Base-by-base conservation (phyloP, 2,113 vertebrate species). In the Rutilus rutilus region DNA sequence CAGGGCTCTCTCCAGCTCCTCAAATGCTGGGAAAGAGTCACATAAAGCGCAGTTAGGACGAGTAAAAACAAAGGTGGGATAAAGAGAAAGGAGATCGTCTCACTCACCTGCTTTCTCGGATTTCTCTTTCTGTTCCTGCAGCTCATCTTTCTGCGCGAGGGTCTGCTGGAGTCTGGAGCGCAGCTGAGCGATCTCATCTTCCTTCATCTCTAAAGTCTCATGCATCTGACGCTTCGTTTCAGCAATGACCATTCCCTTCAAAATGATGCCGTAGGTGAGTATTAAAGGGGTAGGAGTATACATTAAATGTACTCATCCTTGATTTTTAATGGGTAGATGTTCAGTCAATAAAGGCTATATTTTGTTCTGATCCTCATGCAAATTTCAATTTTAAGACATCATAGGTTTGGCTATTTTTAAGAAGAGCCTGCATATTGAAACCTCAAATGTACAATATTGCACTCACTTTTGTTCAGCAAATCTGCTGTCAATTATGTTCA, bases 221-320 rank as follows among this genome's bases (percentile, higher is more conserved):
- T 98, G 97, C 97, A 99, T 99, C 90, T 99, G 98, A 7, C 97
- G 94, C 90, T 99, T 99, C 33, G 97, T 97, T 94, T 99, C 97
- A 62, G 98, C 97, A 86, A 99, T 98, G 36, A 99, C 97, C 97
- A 99, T 99, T 80, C 97, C 98, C 98, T 99, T 87, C 6, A 92
- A 78, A 89, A 62, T 60, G 5, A 83, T 45, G 3, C 79, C 19
- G 83, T 86, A 23, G n/a, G 23, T 57, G 36, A 82, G 36, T 39
- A 60, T 57, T 45, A n/a, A 33, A 75, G 65, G 4, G 19, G 7
- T 57, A 76, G 23, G 27, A 4, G 14, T 15, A 15, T 17, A 17
- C 39, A 42, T 73, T 2, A 10, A 69, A 69, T 11, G 17, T 19
- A 23, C 1, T 36, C 64, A 17, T 65, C 12, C 1, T 11, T 47